phyloP scores from a whole-genome alignment of 35 echinoderm and acorn worm genomes.

The Hemicentrotus pulcherrimus region DNA sequence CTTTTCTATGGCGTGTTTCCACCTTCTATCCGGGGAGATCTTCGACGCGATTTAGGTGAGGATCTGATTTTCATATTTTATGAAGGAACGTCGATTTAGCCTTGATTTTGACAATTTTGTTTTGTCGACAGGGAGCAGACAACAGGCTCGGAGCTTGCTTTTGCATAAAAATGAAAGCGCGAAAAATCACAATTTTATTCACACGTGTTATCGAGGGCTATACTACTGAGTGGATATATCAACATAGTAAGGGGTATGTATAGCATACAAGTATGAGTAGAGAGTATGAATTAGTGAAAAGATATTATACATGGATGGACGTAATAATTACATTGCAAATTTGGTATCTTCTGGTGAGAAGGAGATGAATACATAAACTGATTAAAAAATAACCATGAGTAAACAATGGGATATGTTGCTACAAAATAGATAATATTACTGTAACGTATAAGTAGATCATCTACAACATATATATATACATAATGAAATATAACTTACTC shows the following conservation, averaged over 20 bases:
- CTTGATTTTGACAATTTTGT: neutral
- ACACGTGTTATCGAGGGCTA: neutral
- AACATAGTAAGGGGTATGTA: neutral
- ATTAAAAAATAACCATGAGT: no score
- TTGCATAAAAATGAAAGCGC: neutral
- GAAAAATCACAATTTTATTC: constrained; percentile 14
- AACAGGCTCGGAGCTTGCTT: neutral
- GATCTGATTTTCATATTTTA: constrained; percentile 5
- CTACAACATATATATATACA: no score
- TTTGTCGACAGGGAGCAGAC: neutral
- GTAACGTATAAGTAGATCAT: no score
- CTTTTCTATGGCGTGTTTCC: neutral
- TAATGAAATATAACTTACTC: no score
- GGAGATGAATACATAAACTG: no score
- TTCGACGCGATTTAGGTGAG: neutral
- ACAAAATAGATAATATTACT: no score
- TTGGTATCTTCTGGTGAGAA: no score
- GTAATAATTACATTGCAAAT: no score
- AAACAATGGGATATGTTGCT: no score
- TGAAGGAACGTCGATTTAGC: constrained; percentile 16
- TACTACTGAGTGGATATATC: neutral
- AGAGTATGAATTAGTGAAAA: no score
- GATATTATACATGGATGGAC: no score
- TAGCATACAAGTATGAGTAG: neutral
- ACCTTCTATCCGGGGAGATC: neutral